Evolutionary conservation across 2,113 vertebrate genomes (phyloP).

Genomic region (Xenopus borealis): DNA sequence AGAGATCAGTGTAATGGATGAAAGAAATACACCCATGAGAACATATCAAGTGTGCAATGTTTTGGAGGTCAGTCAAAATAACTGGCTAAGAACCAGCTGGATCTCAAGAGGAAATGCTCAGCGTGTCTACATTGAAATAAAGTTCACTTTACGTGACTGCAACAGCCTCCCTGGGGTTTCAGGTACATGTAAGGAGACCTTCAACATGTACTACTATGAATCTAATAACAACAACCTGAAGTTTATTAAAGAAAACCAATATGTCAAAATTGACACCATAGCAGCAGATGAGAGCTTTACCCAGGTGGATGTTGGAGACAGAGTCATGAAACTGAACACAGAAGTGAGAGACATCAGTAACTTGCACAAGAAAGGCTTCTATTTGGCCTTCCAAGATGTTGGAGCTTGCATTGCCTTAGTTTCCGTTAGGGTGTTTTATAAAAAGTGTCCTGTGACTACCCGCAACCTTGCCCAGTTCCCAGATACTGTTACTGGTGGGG

Average conservation of each 20-base stretch:
- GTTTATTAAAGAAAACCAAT: slow-evolving; percentile 78
- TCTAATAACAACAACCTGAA: slow-evolving; percentile 73
- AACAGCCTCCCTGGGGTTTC: slow-evolving; percentile 77
- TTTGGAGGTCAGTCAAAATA: slow-evolving; percentile 64
- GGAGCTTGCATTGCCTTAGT: slow-evolving; percentile 79
- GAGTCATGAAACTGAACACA: slow-evolving; percentile 80
- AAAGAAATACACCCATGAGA: slow-evolving; percentile 76
- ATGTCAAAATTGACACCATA: slow-evolving; percentile 77
- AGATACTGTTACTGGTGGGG: slow-evolving; percentile 75
- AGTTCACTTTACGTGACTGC: slow-evolving; percentile 79
- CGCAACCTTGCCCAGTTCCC: slow-evolving; percentile 75
- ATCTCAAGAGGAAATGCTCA: slow-evolving; percentile 73
- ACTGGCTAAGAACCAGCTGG: slow-evolving; percentile 83
- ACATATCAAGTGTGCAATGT: slow-evolving; percentile 78
- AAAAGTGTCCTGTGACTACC: slow-evolving; percentile 74
- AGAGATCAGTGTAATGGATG: slow-evolving; percentile 81
- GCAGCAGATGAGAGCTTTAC: slow-evolving; percentile 81
- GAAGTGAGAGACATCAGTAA: slow-evolving; percentile 77
- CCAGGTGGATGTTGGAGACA: slow-evolving; percentile 77
- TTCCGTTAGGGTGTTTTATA: slow-evolving; percentile 76
- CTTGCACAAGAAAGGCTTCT: slow-evolving; percentile 77
- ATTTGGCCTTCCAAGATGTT: slow-evolving; percentile 79
- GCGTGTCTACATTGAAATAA: slow-evolving; percentile 78
- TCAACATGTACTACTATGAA: slow-evolving; percentile 81
- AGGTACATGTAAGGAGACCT: slow-evolving; percentile 80